phyloP scores from a whole-genome alignment of 2,888 invertebrate genomes.

The Ypsolopha scabrella region DNA sequence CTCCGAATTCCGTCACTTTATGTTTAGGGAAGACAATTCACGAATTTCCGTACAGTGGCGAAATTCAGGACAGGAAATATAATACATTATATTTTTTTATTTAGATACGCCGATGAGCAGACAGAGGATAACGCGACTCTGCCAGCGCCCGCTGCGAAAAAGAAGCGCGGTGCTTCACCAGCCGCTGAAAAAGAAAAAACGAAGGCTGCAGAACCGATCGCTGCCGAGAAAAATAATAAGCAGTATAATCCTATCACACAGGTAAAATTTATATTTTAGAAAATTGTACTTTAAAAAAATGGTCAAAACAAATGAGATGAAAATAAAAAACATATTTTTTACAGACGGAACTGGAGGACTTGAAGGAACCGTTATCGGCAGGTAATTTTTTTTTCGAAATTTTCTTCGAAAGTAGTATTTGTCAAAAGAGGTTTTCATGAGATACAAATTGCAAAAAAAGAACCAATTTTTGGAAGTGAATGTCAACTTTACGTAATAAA shows the following conservation, averaged over 20 bases:
- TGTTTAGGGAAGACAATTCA: not conserved
- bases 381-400: slow-evolving; percentile 27
- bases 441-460: not conserved
- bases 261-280: not conserved
- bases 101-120: slow-evolving; percentile 61
- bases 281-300: too few species aligned
- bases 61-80: not conserved
- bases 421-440: not conserved
- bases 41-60: not conserved
- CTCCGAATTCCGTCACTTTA: too few species aligned
- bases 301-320: too few species aligned
- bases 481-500: too few species aligned
- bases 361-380: slow-evolving; percentile 49
- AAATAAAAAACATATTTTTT: slow-evolving; percentile 16
- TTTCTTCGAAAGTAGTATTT: too few species aligned
- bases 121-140: slow-evolving; percentile 47
- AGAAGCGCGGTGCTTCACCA: slow-evolving; percentile 39
- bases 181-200: slow-evolving; percentile 17
- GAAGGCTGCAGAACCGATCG: slow-evolving; percentile 15
- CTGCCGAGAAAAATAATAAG: slow-evolving; percentile 8
- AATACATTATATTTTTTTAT: not conserved
- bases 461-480: not conserved
- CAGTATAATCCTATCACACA: slow-evolving; percentile 9
- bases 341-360: slow-evolving; percentile 51
- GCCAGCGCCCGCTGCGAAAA: slow-evolving; percentile 47